Conservation (phyloP, 2,888 invertebrate genomes). For the Ariolimax columbianus region DNA sequence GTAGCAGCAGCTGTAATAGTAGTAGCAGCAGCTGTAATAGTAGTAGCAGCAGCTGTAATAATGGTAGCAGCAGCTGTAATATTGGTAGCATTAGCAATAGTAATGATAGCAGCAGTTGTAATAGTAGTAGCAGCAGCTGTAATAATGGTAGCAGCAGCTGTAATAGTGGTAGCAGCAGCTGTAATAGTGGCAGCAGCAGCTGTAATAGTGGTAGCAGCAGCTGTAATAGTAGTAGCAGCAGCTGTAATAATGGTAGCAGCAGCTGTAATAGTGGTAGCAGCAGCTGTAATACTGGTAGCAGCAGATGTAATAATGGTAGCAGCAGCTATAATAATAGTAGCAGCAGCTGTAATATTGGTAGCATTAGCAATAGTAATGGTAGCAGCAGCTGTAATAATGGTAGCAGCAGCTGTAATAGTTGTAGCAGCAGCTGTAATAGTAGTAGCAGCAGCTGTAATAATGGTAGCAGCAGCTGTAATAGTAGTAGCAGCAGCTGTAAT, state of each 20-base stretch:
- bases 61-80: neutral
- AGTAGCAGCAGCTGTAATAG: neutral
- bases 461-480: neutral
- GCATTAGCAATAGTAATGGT: neutral
- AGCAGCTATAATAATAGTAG: neutral
- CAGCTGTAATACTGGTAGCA: neutral
- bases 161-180: neutral
- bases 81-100: neutral
- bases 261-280: neutral
- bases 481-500: neutral
- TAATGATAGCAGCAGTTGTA: neutral
- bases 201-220: neutral
- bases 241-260: neutral
- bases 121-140: neutral
- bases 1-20: neutral
- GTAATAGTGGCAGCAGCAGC: neutral
- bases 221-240: neutral
- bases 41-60: neutral
- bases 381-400: neutral
- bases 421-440: neutral
- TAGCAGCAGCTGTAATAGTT: neutral
- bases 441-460: neutral
- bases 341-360: neutral
- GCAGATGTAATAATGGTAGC: neutral
- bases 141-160: neutral